These are phyloP conservation scores for Acholoe squamosa DNA, from an alignment of 2,888 invertebrate species.

Conservation along the genomic window DNA sequence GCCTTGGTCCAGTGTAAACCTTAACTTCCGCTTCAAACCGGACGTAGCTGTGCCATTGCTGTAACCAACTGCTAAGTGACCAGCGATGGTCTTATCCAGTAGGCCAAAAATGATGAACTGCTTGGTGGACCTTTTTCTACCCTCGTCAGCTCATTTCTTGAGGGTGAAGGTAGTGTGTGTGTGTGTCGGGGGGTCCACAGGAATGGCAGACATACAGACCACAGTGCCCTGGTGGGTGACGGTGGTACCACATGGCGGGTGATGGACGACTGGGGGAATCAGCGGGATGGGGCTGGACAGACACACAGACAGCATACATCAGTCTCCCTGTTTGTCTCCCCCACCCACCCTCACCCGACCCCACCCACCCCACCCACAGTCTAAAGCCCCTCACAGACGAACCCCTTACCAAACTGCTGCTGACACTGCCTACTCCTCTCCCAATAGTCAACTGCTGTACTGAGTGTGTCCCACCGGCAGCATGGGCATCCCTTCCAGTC, in stretches of 20 bases:
- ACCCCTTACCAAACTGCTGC: neutral
- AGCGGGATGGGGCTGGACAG: conserved; percentile 52
- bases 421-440: too few species aligned
- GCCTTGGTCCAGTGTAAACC: neutral
- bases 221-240: neutral
- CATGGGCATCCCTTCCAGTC: too few species aligned
- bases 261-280: conserved; percentile 44
- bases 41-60: neutral
- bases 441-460: too few species aligned
- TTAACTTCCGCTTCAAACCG: neutral
- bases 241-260: conserved; percentile 54
- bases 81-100: neutral
- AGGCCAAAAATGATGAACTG: too few species aligned
- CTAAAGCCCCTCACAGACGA: neutral
- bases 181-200: neutral
- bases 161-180: neutral
- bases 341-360: neutral
- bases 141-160: neutral
- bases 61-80: neutral
- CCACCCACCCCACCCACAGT: neutral
- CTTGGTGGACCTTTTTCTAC: too few species aligned
- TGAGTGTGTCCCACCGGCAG: too few species aligned
- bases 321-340: conserved; percentile 48
- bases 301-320: conserved; percentile 61
- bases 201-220: neutral